phyloP scores from a whole-genome alignment of 2,113 vertebrate genomes.

The human (Homo sapiens) region GRCh38 chrX:72352501-72353000 shows the following conservation, averaged over 20 bases:
- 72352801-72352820: constrained; percentile 54
- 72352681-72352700: constrained; percentile 46
- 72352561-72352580: background rate
- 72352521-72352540: background rate
- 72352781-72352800: constrained; percentile 71
- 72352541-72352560: background rate
- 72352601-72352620: background rate
- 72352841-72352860: constrained; percentile 72
- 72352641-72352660: constrained; percentile 53
- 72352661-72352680: constrained; percentile 37
- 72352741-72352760: constrained; percentile 68
- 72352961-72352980: constrained; percentile 65
- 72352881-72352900: constrained; percentile 68
- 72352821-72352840: constrained; percentile 42
- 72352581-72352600: background rate
- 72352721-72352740: constrained; percentile 65
- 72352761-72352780: constrained; percentile 63
- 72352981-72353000: constrained; percentile 69
- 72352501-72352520: background rate
- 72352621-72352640: background rate
- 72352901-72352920: constrained; percentile 73
- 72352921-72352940: constrained; percentile 73
- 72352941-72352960: constrained; percentile 72
- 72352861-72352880: constrained; percentile 64
- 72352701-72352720: constrained; percentile 61